phyloP scores from a whole-genome alignment of 2,113 vertebrate species.

The Scopus umbretta region DNA sequence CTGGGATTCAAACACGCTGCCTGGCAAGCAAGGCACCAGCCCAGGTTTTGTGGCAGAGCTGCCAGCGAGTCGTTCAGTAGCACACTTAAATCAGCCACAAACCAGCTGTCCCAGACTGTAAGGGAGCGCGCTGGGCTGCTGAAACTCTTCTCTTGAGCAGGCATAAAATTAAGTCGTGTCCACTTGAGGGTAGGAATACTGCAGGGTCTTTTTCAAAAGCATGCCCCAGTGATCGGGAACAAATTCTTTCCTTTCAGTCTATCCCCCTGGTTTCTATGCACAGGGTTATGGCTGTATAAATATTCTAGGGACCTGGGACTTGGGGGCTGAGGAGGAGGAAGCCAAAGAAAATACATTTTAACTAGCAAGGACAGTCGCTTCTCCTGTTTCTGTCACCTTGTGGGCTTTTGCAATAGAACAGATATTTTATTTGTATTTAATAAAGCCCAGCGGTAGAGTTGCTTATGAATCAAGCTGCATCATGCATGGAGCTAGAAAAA shows the following conservation, averaged over 20 bases:
- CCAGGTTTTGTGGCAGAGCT: not conserved
- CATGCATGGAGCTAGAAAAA: conserved; percentile 60
- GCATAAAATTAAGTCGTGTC: conserved; percentile 16
- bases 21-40: not conserved
- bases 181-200: conserved; percentile 24
- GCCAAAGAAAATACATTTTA: conserved; percentile 49
- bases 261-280: not conserved
- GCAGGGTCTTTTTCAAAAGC: conserved; percentile 35
- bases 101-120: not conserved
- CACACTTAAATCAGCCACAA: not conserved
- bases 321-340: not conserved
- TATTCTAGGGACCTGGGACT: conserved; percentile 39
- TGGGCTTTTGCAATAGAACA: conserved; percentile 38
- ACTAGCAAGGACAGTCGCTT: not conserved
- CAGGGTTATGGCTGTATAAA: conserved; percentile 37
- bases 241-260: conserved; percentile 44
- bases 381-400: conserved; percentile 6
- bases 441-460: conserved; percentile 59
- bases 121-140: not conserved
- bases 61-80: accelerated
- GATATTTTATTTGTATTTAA: conserved; percentile 73
- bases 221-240: not conserved
- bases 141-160: not conserved
- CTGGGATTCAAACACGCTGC: not conserved
- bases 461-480: conserved; percentile 68